These are phyloP conservation scores for Trachelus stipa DNA, from an alignment of 2,888 invertebrate species.

Conservation along the genomic window DNA sequence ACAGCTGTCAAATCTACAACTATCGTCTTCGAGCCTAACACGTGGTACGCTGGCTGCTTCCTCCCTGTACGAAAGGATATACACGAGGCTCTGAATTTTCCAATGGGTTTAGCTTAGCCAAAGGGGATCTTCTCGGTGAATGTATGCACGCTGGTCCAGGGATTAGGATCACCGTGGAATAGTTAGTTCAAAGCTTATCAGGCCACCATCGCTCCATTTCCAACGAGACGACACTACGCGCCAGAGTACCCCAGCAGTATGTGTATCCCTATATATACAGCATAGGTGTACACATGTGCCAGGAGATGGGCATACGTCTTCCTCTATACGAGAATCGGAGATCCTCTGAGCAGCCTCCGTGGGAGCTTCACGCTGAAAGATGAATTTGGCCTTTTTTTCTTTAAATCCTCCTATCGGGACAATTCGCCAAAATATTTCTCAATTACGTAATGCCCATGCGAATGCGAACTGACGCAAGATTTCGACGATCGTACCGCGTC, in stretches of 20 bases:
- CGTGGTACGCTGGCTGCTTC: neutral
- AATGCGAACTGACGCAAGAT: neutral
- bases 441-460: neutral
- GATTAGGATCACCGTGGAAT: constrained; percentile 34
- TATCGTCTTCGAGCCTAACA: neutral
- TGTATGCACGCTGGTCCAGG: constrained; percentile 21
- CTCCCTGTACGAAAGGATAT: neutral
- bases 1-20: neutral
- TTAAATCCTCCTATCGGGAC: no score
- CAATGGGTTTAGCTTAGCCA: constrained; percentile 5
- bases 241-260: neutral
- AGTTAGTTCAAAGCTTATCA: constrained; percentile 42
- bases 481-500: neutral
- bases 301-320: neutral
- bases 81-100: neutral
- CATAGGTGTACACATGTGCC: neutral
- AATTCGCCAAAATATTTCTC: neutral
- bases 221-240: constrained; percentile 23
- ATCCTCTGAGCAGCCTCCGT: no score
- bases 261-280: neutral
- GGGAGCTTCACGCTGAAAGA: no score
- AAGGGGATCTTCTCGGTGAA: constrained; percentile 9
- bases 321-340: neutral
- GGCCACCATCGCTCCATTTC: constrained; percentile 42
- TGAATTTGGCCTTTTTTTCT: no score